A percentile compares a stretch with the other conserved stretches of the same genome.
Evolutionary conservation across 1,140 invertebrate genomes (phyloP).

Genomic region (Hylaeus anthracinus): DNA sequence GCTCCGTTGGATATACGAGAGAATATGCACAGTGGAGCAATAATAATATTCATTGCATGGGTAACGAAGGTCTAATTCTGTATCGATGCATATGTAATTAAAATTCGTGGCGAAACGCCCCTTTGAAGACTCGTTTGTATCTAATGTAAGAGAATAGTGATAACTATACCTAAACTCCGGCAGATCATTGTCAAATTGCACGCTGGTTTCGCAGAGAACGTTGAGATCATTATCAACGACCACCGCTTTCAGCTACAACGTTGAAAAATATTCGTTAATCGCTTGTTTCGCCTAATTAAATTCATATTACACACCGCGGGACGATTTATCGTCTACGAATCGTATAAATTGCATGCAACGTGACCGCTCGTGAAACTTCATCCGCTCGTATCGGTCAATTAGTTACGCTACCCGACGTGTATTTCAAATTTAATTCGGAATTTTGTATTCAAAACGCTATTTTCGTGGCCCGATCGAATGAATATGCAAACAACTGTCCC

Average conservation of each 20-base stretch:
- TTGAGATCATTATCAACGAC: constrained; percentile 89
- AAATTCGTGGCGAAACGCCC: too few species aligned
- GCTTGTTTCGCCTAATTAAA: neutral
- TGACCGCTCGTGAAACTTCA: neutral
- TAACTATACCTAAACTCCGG: constrained; percentile 87
- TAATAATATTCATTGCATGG: too few species aligned
- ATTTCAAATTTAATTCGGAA: constrained; percentile 16
- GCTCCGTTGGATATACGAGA: too few species aligned
- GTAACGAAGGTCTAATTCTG: too few species aligned
- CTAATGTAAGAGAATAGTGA: too few species aligned
- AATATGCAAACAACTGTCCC: neutral
- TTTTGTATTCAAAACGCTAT: constrained; percentile 5
- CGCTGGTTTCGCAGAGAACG: constrained; percentile 89
- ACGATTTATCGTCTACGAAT: neutral
- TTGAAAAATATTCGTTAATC: constrained; percentile 18
- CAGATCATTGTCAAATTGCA: constrained; percentile 94
- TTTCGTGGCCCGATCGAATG: neutral
- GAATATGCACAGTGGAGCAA: too few species aligned
- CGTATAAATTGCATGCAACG: neutral
- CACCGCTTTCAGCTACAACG: constrained; percentile 91
- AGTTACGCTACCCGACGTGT: neutral
- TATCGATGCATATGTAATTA: too few species aligned
- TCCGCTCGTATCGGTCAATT: neutral
- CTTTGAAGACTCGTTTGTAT: too few species aligned
- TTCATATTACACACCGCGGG: neutral